Percentiles rank a stretch among this genome's conserved stretches.
Evolutionary conservation across 2,797 vertebrate genomes (phyloP).

Genomic region (Rhinogobio ventralis): DNA sequence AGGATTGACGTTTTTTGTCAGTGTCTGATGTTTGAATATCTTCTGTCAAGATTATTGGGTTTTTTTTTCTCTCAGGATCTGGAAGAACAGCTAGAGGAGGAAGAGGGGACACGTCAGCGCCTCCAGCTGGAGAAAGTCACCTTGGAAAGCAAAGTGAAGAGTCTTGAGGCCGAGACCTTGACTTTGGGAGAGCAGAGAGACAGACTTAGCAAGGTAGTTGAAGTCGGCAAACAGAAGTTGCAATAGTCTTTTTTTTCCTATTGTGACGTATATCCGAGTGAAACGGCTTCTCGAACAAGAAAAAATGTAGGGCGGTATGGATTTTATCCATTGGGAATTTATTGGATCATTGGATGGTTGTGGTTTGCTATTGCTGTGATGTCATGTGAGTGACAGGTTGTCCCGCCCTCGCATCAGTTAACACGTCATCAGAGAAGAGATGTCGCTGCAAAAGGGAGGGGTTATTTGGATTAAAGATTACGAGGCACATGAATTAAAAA

Average conservation of each 20-base stretch:
- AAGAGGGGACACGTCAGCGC: slow-evolving; percentile 88
- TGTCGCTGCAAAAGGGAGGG: too few species aligned
- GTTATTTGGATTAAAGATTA: too few species aligned
- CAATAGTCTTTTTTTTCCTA: not conserved
- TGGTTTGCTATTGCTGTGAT: too few species aligned
- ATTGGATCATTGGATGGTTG: not conserved
- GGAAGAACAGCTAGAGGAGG: slow-evolving; percentile 90
- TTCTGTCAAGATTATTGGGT: not conserved
- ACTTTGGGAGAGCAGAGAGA: slow-evolving; percentile 85
- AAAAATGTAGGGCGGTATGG: not conserved
- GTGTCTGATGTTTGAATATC: not conserved
- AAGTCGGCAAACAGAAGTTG: not conserved
- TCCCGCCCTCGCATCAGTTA: too few species aligned
- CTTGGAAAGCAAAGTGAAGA: slow-evolving; percentile 87
- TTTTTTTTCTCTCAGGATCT: slow-evolving; percentile 79
- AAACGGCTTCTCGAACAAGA: not conserved
- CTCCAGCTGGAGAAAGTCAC: slow-evolving; percentile 91
- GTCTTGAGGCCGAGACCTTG: slow-evolving; percentile 82
- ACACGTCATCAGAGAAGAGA: too few species aligned
- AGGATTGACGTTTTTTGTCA: not conserved
- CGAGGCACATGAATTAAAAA: too few species aligned
- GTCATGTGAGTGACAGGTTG: too few species aligned
- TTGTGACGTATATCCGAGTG: not conserved
- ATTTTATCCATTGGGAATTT: not conserved
- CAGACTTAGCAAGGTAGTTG: slow-evolving; percentile 82